Base-by-base conservation (phyloP, 1,140 invertebrate species). In the Anastrepha ludens region DNA sequence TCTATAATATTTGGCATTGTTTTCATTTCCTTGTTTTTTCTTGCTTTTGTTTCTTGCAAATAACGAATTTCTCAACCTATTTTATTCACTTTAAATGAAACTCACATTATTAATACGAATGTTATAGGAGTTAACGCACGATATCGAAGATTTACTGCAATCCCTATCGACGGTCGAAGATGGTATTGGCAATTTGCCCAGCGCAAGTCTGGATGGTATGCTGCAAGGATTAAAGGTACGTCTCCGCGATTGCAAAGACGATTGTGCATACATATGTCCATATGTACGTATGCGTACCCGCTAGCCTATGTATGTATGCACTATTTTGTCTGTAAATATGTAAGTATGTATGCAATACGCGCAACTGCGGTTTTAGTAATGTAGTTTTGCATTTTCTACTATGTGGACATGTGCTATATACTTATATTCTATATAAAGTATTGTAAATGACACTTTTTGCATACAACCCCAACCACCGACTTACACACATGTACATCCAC, bases 181-280 rank as follows among this genome's bases (percentile, higher is more conserved):
- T 88, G 94, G 94, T 88, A 94, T 96, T 88, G 94, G 94, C 47
- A 94, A 95, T 90, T 94, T 97, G 88, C 96, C 96, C n/a, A 94
- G 94, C 86, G 95, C 96, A 90, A 96, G 94, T 92, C 94, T 97
- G 87, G 94, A 95, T 86, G 94, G 95, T 60, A 97, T 97, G 95
- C 94, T 96, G 78, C 93, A 94, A 74, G 95, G 95, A 89, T 93
- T 97, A 44, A 94, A 94, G 95, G 96, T 97, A 94, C 96, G 95
- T 94, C 86, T 88, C 81, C 15, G 70, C 1, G n/a, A 47, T 47
- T 81, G 74, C 74, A 50, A 81, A 39, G 50, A 20, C 1, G 6
- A 65, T 65, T 59, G 58, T 59, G n/a, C 60, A 13, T 55, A 67
- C 44, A 81, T 44, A 60, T 39, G 15, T 62, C 41, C 15, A 29